Evolutionary conservation across 2,113 vertebrate species (phyloP), one percentile per base, ranked within the genome.

Genomic region (Gadus chalcogrammus): DNA sequence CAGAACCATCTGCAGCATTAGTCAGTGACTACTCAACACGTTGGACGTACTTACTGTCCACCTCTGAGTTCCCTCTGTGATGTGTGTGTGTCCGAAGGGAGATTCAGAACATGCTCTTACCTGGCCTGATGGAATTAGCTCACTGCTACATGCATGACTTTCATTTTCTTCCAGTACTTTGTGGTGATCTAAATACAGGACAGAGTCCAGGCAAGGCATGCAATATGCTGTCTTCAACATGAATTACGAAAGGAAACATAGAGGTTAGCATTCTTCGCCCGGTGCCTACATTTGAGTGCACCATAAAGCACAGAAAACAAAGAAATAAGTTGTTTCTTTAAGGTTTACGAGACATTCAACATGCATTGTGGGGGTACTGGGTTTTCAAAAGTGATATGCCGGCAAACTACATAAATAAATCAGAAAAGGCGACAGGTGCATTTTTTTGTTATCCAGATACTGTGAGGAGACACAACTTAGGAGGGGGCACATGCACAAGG

Each of bases 51-150:
- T 84, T 82, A 81, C 84, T 69, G 62, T n/a, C 17, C 52, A 61
- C 38, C 59, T 38, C 20, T 65, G 55, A 59, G 38, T 61, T 56
- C 77, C 55, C 65, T 77, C 35, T 81, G 70, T 61, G 24, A 35
- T 68, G 16, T 70, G 58, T 70, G 58, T 59, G 56, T 76, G 67
- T 63, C 24, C 68, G 31, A 31, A 62, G 65, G 22, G 68, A 42
- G 67, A 70, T 73, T 73, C 24, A 63, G 53, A 76, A 69, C 79
- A 83, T 80, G 76, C 79, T 77, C 81, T 83, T 87, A 87, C 83
- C 84, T 84, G 69, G 28, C 8, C 13, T 28, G n/a, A 48, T 6
- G 1, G 16, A 71, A 3, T 48, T n/a, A n/a, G 15, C 18, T 61
- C 9, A 24, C 31, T n/a, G 35, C 24, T 55, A 56, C 83, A 80